phyloP scores from a whole-genome alignment of 2,113 vertebrate species.

The Hirundichthys speculiger region DNA sequence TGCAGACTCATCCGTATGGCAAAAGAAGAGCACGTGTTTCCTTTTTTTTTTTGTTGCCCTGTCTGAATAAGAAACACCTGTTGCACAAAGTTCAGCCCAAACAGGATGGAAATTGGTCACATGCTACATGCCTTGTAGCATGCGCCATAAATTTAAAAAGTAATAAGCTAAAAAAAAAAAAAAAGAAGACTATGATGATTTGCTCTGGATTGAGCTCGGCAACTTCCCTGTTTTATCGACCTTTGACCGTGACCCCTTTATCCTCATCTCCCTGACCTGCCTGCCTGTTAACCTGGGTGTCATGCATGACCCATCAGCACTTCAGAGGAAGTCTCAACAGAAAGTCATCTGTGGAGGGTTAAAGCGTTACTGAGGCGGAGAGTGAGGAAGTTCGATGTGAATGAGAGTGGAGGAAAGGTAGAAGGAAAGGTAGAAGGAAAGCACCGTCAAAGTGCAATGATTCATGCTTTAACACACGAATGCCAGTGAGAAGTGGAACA shows the following conservation, averaged over 20 bases:
- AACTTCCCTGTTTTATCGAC: conserved; percentile 72
- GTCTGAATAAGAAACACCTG: background rate
- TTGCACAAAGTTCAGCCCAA: background rate
- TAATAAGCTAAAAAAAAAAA: too few species aligned
- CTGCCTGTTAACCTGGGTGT: conserved; percentile 72
- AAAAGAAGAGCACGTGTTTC: background rate
- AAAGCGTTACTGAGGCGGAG: conserved; percentile 60
- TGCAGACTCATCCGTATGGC: background rate
- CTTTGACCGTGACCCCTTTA: conserved; percentile 56
- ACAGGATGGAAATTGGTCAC: too few species aligned
- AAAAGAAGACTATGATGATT: too few species aligned
- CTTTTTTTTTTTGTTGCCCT: background rate
- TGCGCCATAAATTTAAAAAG: too few species aligned
- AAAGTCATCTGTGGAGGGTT: conserved; percentile 73
- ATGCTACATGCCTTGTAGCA: background rate
- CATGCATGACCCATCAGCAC: conserved; percentile 69
- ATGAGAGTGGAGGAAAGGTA: conserved; percentile 36
- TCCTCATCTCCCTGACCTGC: conserved; percentile 56
- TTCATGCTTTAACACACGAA: conserved; percentile 69
- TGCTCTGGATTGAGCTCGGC: conserved; percentile 42
- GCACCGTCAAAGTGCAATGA: conserved; percentile 48
- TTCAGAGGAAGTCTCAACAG: conserved; percentile 66
- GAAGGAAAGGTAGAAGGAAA: conserved; percentile 46
- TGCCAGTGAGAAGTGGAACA: conserved; percentile 55
- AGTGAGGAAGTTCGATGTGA: conserved; percentile 14